A percentile compares a stretch with the other conserved stretches of the same genome.
These are phyloP conservation scores for Mus musculus DNA, from an alignment of 2,113 vertebrate genomes.

Conservation along the genomic window DNA sequence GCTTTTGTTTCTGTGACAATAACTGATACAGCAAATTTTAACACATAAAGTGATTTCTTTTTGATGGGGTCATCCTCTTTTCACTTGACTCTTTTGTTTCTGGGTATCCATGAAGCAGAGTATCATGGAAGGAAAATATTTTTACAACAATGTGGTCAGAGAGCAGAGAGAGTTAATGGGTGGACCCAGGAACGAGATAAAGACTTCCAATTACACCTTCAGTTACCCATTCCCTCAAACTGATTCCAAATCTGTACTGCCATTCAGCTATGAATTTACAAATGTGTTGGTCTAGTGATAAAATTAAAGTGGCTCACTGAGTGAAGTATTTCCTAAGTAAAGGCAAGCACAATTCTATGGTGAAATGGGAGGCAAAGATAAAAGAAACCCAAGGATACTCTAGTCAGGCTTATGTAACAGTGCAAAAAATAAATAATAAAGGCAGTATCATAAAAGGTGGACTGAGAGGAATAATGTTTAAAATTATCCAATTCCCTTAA, in stretches of 20 bases:
- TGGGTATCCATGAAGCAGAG: not conserved
- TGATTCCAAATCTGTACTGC: not conserved
- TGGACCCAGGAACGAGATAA: accelerated
- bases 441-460: not conserved
- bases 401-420: not conserved
- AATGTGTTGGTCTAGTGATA: not conserved
- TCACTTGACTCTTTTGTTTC: not conserved
- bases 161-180: not conserved
- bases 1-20: not conserved
- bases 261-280: not conserved
- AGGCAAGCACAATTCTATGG: not conserved
- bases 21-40: not conserved
- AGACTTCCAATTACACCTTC: not conserved
- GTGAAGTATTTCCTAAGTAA: too few species aligned
- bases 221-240: not conserved
- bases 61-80: not conserved
- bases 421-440: not conserved
- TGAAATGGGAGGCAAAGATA: not conserved
- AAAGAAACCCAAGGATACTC: not conserved
- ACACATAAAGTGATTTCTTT: not conserved
- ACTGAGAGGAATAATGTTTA: not conserved
- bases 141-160: not conserved
- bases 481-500: not conserved
- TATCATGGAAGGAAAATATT: not conserved
- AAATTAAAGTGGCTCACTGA: not conserved